These are phyloP conservation scores for Macquaria ambigua DNA, from an alignment of 2,113 vertebrate species.

Conservation along the genomic window DNA sequence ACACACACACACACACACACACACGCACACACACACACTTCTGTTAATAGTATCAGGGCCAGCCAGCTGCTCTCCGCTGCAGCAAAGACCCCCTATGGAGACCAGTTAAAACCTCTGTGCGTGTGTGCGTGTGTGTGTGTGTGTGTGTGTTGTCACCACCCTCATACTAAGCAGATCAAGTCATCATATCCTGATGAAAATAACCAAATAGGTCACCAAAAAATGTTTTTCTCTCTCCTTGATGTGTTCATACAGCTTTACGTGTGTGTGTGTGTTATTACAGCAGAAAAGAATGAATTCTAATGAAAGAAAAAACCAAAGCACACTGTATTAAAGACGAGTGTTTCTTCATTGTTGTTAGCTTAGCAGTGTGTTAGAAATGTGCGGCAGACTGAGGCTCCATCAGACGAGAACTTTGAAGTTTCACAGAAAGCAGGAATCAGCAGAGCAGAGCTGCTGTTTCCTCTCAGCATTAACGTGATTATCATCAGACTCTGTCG, in stretches of 20 bases:
- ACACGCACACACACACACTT: slow-evolving; percentile 13
- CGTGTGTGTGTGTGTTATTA: neutral
- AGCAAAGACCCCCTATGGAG: slow-evolving; percentile 42
- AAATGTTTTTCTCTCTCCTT: too few species aligned
- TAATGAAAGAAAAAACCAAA: neutral
- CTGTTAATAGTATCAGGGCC: slow-evolving; percentile 22
- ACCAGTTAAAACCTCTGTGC: slow-evolving; percentile 32
- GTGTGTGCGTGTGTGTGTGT: neutral
- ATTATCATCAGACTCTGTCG: neutral
- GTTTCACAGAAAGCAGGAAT: neutral
- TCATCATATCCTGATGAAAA: slow-evolving; percentile 36
- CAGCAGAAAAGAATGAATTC: neutral
- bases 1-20: slow-evolving; percentile 12
- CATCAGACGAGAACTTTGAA: slow-evolving; percentile 38
- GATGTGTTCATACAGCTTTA: neutral
- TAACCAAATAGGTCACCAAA: slow-evolving; percentile 19
- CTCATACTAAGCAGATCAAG: slow-evolving; percentile 32
- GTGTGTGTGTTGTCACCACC: slow-evolving; percentile 2
- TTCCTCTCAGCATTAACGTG: neutral
- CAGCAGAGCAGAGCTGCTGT: neutral
- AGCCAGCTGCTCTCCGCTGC: slow-evolving; percentile 44
- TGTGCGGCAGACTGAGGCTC: slow-evolving; percentile 9
- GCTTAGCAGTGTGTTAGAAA: slow-evolving; percentile 10
- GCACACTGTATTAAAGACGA: neutral
- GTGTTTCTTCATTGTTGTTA: slow-evolving; percentile 24